These are phyloP conservation scores for Orestias chungarensis DNA, from an alignment of 2,797 vertebrate species.

Conservation along the genomic window DNA sequence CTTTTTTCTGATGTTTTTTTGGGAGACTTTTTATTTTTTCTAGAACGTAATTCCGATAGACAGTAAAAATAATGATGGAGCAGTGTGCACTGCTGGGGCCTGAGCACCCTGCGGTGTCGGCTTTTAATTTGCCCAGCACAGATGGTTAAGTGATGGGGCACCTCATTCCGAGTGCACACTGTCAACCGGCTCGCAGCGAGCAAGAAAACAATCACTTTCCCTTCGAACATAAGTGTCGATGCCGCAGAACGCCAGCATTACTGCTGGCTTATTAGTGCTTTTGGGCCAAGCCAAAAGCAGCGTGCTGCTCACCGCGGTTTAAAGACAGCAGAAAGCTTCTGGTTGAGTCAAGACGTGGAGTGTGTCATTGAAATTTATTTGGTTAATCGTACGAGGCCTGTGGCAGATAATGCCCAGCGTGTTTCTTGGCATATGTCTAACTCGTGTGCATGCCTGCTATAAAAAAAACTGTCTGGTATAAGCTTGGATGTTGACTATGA, in stretches of 20 bases:
- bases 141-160: constrained; percentile 77
- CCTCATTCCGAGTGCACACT: constrained; percentile 71
- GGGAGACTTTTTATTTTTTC: neutral
- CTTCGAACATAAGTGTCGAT: constrained; percentile 50
- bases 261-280: constrained; percentile 66
- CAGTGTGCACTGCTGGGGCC: constrained; percentile 50
- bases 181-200: constrained; percentile 65
- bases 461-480: constrained; percentile 41
- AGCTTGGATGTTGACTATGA: neutral
- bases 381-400: constrained; percentile 44
- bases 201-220: constrained; percentile 42
- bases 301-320: constrained; percentile 55
- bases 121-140: constrained; percentile 76
- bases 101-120: constrained; percentile 54
- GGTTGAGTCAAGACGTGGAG: constrained; percentile 53
- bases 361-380: constrained; percentile 51
- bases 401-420: constrained; percentile 24
- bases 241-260: constrained; percentile 60
- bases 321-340: constrained; percentile 64
- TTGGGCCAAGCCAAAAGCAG: constrained; percentile 54
- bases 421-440: constrained; percentile 31
- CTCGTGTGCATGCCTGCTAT: constrained; percentile 32
- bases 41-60: constrained; percentile 39
- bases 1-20: neutral
- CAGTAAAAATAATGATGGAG: constrained; percentile 55